phyloP scores from a whole-genome alignment of 1,140 invertebrate genomes.

The Eumeta japonica region DNA sequence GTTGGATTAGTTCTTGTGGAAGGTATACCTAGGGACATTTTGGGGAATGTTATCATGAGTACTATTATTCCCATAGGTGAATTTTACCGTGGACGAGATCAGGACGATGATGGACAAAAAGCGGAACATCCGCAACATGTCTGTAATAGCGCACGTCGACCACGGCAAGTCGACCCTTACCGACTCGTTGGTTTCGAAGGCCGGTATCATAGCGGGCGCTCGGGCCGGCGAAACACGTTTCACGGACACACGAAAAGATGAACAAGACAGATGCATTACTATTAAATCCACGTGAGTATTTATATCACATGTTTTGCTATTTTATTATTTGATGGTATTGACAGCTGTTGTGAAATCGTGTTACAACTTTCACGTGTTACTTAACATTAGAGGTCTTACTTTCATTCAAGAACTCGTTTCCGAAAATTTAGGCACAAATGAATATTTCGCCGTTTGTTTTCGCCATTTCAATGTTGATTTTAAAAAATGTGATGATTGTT shows the following conservation, averaged over 20 bases:
- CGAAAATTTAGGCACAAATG: no score
- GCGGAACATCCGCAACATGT: constrained; percentile 99
- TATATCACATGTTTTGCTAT: constrained; percentile 21
- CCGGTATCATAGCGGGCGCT: constrained; percentile 97
- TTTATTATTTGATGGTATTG: no score
- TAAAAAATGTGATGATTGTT: constrained; percentile 42
- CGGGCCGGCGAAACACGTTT: constrained; percentile 99
- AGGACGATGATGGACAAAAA: constrained; percentile 99
- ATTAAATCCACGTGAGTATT: constrained; percentile 98
- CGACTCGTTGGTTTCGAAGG: constrained; percentile 98
- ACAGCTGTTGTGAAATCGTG: no score
- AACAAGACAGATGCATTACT: constrained; percentile 99
- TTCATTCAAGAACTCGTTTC: no score
- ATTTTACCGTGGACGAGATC: constrained; percentile 99
- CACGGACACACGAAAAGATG: constrained; percentile 99
- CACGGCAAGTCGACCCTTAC: constrained; percentile 99
- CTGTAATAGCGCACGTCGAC: constrained; percentile 99
- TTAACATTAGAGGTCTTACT: no score
- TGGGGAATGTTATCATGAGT: no score
- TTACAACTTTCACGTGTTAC: no score
- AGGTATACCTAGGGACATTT: no score
- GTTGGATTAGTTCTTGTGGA: no score
- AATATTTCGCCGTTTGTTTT: no score
- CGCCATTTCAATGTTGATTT: no score
- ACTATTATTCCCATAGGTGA: constrained; percentile 97